A percentile compares a stretch with the other conserved stretches of the same genome.
These are phyloP conservation scores for Scortum barcoo DNA, from an alignment of 2,113 vertebrate species.

Conservation along the genomic window DNA sequence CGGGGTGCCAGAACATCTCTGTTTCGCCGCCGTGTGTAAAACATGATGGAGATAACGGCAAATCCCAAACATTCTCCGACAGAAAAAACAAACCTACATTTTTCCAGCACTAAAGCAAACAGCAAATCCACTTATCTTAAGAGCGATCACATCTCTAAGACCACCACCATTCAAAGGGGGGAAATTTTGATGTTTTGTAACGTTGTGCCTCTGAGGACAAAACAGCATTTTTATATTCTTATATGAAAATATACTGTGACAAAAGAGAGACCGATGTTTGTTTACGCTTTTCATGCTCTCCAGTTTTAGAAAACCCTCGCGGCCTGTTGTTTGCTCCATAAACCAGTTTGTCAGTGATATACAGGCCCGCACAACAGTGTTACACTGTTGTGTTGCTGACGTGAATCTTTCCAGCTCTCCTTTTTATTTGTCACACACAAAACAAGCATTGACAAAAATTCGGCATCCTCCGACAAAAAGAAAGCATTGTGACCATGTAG, in stretches of 20 bases:
- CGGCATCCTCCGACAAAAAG: neutral
- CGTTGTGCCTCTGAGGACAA: constrained; percentile 38
- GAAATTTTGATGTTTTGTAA: constrained; percentile 51
- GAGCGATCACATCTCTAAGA: constrained; percentile 64
- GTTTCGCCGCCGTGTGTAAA: constrained; percentile 56
- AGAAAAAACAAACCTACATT: constrained; percentile 66
- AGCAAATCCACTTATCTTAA: constrained; percentile 61
- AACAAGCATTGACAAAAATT: neutral
- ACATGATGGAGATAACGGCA: constrained; percentile 63
- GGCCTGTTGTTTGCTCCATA: neutral
- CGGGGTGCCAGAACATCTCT: constrained; percentile 42
- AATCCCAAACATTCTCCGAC: constrained; percentile 64
- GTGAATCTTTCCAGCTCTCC: neutral
- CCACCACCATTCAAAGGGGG: constrained; percentile 67
- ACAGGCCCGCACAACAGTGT: constrained; percentile 22
- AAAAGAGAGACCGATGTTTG: constrained; percentile 11
- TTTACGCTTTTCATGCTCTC: neutral
- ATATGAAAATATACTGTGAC: constrained; percentile 48
- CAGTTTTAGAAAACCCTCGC: neutral
- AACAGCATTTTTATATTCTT: constrained; percentile 44
- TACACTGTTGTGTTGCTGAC: constrained; percentile 41
- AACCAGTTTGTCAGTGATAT: neutral
- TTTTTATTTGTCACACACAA: neutral
- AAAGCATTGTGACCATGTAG: neutral
- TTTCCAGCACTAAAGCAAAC: constrained; percentile 68